Conservation (phyloP, 2,113 vertebrate species). For the Seriola dumerili region DNA sequence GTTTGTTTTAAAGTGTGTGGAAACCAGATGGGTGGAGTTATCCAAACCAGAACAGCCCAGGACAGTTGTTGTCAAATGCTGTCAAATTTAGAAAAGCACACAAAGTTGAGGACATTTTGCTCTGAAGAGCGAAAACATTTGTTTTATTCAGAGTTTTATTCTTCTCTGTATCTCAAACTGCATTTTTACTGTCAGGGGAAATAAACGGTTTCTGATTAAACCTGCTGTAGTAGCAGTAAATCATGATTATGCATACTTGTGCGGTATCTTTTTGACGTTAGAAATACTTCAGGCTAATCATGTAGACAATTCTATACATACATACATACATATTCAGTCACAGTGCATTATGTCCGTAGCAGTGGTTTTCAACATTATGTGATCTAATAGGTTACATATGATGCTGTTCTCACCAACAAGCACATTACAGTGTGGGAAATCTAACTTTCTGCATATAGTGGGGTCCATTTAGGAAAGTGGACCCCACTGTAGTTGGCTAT, state of each 20-base stretch:
- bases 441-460: too few relatives aligned
- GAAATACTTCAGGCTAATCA: background rate
- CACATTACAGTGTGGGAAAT: too few relatives aligned
- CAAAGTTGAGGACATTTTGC: background rate
- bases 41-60: slow-evolving; percentile 5
- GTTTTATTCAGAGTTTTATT: background rate
- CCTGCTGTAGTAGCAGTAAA: background rate
- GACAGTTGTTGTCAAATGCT: slow-evolving; percentile 21
- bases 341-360: too few relatives aligned
- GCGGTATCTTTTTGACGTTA: background rate
- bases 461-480: too few relatives aligned
- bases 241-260: background rate
- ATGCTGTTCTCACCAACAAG: background rate
- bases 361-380: background rate
- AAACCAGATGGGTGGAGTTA: slow-evolving; percentile 55
- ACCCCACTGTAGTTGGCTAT: too few relatives aligned
- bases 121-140: background rate
- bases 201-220: background rate
- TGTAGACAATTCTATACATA: background rate
- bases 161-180: background rate
- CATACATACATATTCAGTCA: background rate
- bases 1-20: slow-evolving; percentile 61
- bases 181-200: background rate
- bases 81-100: slow-evolving; percentile 32
- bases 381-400: too few relatives aligned